Base-by-base conservation (phyloP, 2,797 vertebrate genomes). In the Nasua narica region DNA sequence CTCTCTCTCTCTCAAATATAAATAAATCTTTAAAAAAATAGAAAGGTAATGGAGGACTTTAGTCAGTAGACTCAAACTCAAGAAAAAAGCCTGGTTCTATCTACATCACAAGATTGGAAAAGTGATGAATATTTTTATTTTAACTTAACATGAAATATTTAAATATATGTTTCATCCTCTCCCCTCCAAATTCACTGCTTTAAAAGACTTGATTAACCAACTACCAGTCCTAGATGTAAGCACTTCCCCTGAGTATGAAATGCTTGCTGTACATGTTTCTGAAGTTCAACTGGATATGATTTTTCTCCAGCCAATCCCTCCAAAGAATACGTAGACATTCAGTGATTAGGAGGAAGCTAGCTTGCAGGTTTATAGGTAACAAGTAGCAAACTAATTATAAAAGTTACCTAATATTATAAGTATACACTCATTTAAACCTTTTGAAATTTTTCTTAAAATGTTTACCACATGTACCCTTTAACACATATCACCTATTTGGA, bases 61-160 rank as follows among this genome's bases (percentile, higher is more conserved):
- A 11, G 27, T 67, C 32, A 56, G 18, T 65, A 35, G 25, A 87
- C 14, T 1, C 29, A 58, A 62, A 89, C 3, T 77, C 76, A 89
- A 60, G 50, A 37, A 52, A 56, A 93, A 43, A 14, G 8, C 21
- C 27, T 60, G 27, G 1, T 12, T 96, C 84, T 81, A 29, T 96
- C 84, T 81, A 25, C 6, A 69, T 70, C 65, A 56, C 9, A 32
- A 77, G 9, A 18, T 40, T 48, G 10, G 18, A 58, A 96, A 96
- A 92, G 3, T 54, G 43, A n/a, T 56, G 14, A 1, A 37, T 72
- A 40, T 46, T 78, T 90, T 76, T 52, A 32, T 32, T 91, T 91
- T 81, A 93, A 79, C 16, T 88, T 79, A 67, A 93, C 94, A 40
- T 19, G 70, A 2, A 87, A 93, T 89, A 37, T 76, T 88, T 82